Conservation (phyloP, 92 coral and sea anemone species). For the Parazoanthus swiftii region DNA sequence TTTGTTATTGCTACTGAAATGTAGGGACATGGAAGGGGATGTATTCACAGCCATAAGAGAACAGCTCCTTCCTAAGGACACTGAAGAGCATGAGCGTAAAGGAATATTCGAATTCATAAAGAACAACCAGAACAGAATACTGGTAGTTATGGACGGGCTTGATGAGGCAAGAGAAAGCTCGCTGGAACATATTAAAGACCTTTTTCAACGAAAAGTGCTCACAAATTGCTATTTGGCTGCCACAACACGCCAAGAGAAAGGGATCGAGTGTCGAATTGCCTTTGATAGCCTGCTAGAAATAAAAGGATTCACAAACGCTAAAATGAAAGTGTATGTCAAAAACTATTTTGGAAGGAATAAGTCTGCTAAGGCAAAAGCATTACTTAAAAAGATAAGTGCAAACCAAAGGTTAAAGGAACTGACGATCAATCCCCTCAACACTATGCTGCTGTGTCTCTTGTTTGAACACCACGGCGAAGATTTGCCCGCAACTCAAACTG, state of each 20-base stretch:
- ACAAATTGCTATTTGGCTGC: not conserved
- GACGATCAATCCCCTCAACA: not conserved
- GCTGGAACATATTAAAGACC: not conserved
- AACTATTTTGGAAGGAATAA: not conserved
- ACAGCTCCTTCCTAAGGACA: conserved; percentile 38
- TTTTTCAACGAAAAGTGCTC: conserved; percentile 33
- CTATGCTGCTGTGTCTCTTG: not conserved
- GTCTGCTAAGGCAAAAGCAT: not conserved
- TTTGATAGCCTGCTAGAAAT: conserved; percentile 43
- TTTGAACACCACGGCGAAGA: not conserved
- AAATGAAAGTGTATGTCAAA: conserved; percentile 3
- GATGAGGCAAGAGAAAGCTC: conserved; percentile 23
- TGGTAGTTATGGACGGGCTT: conserved; percentile 39
- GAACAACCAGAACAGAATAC: conserved; percentile 27
- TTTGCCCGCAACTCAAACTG: conserved; percentile 9
- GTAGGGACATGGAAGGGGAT: conserved; percentile 39
- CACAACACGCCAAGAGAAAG: conserved; percentile 45
- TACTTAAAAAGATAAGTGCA: no score
- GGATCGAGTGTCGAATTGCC: conserved; percentile 10
- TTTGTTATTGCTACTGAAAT: conserved; percentile 33
- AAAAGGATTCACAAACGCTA: conserved; percentile 15
- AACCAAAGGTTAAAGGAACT: not conserved
- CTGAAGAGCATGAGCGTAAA: conserved; percentile 7
- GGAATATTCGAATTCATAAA: conserved; percentile 24
- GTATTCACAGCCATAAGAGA: conserved; percentile 31